Base-by-base conservation (phyloP, 2,888 invertebrate species). In the Lamellibrachia satsuma region DNA sequence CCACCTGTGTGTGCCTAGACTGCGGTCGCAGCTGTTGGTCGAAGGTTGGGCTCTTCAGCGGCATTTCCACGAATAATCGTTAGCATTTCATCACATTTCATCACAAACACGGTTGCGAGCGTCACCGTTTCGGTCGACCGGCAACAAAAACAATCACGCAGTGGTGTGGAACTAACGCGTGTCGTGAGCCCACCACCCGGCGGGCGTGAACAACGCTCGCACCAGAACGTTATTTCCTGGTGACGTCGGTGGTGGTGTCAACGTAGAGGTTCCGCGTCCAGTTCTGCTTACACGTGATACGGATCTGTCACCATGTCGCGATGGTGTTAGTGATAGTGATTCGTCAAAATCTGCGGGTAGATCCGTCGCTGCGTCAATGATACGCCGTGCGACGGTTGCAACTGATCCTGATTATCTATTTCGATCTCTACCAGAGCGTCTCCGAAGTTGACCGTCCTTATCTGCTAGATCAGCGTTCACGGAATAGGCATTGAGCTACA, bases 71-170 rank as follows among this genome's bases (percentile, higher is more conserved):
- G 75, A 75, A 75, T 75, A 75, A 75, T 75, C 75, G 75, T 75
- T 75, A 75, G n/a, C 75, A 75, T 75, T 75, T 75, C 75, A 75
- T 75, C 75, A 75, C 22, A 75, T 75, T 75, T 75, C 75, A 15
- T 15, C 75, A n/a, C 75, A 6, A 75, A 75, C 75, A 22, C 75
- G 15, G 22, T 75, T 22, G 75, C 75, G 75, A 75, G 75, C 75
- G 4, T 75, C 75, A n/a, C 15, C 60, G 75, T 22, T 22, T 75
- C 75, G 75, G 75, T 75, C 22, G 75, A 75, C 75, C 6, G 75
- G 75, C 22, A 15, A 75, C 75, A 75, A 75, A 75, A 11, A 75
- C 0, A 75, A 4, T 15, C 75, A 3, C 3, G 15, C 15, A 75
- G 75, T n/a, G 75, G 22, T n/a, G 75, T 75, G 75, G 75, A 75